A percentile compares a stretch with the other conserved stretches of the same genome.
Evolutionary conservation across 2,888 invertebrate genomes (phyloP).

Genomic region (Dinocampus coccinellae): DNA sequence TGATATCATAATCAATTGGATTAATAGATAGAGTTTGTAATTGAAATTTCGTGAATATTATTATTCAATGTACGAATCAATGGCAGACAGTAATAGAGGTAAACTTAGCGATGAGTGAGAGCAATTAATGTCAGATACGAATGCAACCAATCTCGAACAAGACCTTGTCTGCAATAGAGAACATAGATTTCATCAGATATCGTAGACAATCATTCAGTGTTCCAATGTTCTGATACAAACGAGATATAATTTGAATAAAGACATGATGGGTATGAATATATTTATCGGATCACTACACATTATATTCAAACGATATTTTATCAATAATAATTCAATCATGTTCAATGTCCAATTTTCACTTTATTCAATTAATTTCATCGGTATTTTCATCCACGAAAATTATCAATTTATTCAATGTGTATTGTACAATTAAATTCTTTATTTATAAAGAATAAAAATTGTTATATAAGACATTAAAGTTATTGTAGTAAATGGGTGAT

Average conservation of each 20-base stretch:
- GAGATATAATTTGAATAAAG: not conserved
- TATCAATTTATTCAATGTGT: too few species aligned
- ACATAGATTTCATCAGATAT: not conserved
- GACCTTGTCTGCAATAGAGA: not conserved
- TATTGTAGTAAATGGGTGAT: not conserved
- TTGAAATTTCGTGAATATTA: conserved; percentile 14
- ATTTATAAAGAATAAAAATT: too few species aligned
- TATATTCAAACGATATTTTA: not conserved
- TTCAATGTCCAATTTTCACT: not conserved
- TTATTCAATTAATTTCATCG: not conserved
- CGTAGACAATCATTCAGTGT: not conserved
- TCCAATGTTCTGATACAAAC: not conserved
- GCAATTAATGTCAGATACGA: conserved; percentile 11
- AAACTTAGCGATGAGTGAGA: conserved; percentile 1
- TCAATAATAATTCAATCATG: not conserved
- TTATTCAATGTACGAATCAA: not conserved
- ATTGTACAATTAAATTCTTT: too few species aligned
- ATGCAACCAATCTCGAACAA: not conserved
- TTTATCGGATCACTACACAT: not conserved
- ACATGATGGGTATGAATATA: not conserved
- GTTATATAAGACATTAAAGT: too few species aligned
- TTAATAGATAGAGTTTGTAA: conserved; percentile 8
- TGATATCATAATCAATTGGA: not conserved
- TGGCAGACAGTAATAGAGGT: not conserved
- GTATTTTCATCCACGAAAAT: not conserved